Conservation (phyloP, 2,113 vertebrate genomes). For the Pterophyllum scalare region DNA sequence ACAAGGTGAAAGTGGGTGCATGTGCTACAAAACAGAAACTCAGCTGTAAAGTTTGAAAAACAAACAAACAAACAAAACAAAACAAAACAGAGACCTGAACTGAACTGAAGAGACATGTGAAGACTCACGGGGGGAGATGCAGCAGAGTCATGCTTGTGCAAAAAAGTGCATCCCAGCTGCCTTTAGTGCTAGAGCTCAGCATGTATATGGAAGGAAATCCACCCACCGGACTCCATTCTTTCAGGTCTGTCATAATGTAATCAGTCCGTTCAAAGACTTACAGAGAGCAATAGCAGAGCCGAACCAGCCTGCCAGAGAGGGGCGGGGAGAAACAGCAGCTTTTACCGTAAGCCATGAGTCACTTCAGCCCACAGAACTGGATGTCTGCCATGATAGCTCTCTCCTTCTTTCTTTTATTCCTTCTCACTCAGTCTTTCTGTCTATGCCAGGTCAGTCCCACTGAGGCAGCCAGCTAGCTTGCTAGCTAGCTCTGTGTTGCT, state of each 20-base stretch:
- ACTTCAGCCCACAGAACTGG: constrained; percentile 79
- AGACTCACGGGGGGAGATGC: neutral
- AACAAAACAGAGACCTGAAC: neutral
- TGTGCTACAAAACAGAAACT: neutral
- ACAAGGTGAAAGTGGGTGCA: neutral
- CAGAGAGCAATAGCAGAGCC: constrained; percentile 57
- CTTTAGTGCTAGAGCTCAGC: neutral
- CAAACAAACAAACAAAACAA: neutral
- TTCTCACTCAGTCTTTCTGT: constrained; percentile 65
- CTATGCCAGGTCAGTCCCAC: constrained; percentile 66
- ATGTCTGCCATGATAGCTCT: constrained; percentile 70
- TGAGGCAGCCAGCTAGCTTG: constrained; percentile 52
- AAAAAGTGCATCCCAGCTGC: neutral
- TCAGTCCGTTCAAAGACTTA: constrained; percentile 52
- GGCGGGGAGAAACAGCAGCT: constrained; percentile 75
- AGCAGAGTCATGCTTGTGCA: neutral
- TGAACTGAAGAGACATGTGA: neutral
- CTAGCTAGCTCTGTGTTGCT: constrained; percentile 42
- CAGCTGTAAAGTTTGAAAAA: neutral
- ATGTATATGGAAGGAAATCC: neutral
- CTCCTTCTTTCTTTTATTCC: constrained; percentile 52
- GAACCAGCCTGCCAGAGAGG: constrained; percentile 62
- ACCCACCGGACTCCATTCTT: neutral
- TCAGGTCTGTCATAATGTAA: constrained; percentile 41
- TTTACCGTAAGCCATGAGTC: constrained; percentile 83